Conservation (phyloP, 2,797 vertebrate genomes). For the Protosalanx chinensis region DNA sequence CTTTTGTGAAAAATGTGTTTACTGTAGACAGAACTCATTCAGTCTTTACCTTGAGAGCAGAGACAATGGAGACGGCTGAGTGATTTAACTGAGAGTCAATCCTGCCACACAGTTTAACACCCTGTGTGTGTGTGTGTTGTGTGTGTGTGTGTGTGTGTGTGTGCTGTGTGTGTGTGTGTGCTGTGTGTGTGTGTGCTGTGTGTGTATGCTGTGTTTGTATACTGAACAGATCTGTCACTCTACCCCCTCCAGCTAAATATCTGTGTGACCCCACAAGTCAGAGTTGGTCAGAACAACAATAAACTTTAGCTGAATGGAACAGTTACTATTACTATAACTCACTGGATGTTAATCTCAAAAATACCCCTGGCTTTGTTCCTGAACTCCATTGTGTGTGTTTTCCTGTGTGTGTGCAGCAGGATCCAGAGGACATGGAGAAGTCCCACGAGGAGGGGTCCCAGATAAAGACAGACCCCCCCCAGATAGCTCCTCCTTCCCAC, state of each 20-base stretch:
- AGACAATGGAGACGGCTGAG: neutral
- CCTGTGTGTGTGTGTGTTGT: neutral
- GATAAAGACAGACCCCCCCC: slow-evolving; percentile 31
- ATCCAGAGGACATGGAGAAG: slow-evolving; percentile 30
- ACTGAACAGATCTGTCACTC: neutral
- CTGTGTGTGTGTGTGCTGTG: neutral
- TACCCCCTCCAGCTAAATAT: too few relatives aligned
- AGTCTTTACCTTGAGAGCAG: slow-evolving; percentile 11
- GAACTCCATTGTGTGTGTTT: neutral
- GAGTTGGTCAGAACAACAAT: neutral
- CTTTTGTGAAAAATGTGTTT: slow-evolving; percentile 23
- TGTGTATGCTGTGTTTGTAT: neutral
- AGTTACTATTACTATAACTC: neutral
- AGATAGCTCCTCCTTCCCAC: slow-evolving; percentile 15
- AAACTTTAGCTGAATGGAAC: neutral
- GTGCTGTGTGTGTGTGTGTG: neutral
- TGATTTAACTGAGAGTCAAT: neutral
- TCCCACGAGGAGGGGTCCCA: slow-evolving; percentile 27
- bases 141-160: neutral
- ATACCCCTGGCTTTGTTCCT: neutral
- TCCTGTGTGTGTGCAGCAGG: slow-evolving; percentile 25
- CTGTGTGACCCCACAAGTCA: neutral
- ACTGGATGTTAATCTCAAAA: neutral
- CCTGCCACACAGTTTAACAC: neutral
- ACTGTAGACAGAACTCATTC: slow-evolving; percentile 34